Evolutionary conservation across 2,797 vertebrate species (phyloP), one percentile per base, ranked within the genome.

Genomic region (Perodicticus potto): DNA sequence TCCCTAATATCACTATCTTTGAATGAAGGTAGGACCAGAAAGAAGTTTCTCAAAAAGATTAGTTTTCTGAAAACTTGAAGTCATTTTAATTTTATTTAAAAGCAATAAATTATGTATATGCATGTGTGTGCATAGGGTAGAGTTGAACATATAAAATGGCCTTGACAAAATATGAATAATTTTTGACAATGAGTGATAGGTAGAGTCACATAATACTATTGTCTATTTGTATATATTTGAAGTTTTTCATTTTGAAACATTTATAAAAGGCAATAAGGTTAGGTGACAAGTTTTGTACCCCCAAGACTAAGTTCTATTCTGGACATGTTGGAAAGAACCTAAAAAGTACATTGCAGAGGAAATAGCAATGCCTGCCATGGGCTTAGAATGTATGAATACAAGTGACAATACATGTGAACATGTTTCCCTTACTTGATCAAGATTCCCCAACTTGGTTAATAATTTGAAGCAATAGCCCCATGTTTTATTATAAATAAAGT

Each of bases 71-170:
- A 70, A 90, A 90, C 7, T 85, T 80, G 45, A 89, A 43, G 14
- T 82, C 40, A 87, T 49, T 83, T 93, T 83, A 57, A 74, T 95
- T 95, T 80, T 72, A 87, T 84, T 90, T 77, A 32, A 40, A 94
- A 81, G 29, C 40, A 67, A 40, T 82, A 74, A 65, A 45, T 40
- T n/a, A 53, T 27, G 16, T n/a, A 1, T 6, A 22, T 80, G 4
- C 23, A 27, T 27, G 7, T 49, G 17, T 80, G 7, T 22, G 4
- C 37, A n/a, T 67, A 55, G 34, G 11, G 9, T 43, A 22, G 14
- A 94, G 16, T 67, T 91, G 59, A 29, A 72, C 13, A 91, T 61
- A 93, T 55, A 17, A 89, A 89, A 89, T n/a, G 61, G 61, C 25
- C 10, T 53, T 93, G 85, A 29, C 57, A 88, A 83, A 72, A 59